Base-by-base conservation (phyloP, 2,797 vertebrate genomes). In the Bufotes viridis region DNA sequence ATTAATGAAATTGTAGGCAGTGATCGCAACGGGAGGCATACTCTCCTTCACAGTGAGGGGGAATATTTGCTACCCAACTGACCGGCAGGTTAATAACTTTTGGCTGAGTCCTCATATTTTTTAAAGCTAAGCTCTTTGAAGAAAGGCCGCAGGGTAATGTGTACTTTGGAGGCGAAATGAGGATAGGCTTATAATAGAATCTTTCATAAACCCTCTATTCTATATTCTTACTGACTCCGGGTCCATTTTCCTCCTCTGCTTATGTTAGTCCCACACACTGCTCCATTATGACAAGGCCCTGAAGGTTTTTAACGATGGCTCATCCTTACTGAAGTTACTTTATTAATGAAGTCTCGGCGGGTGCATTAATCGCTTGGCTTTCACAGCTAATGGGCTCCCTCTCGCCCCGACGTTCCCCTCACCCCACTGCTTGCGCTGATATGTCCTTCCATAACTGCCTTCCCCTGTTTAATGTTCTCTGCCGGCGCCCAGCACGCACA, bases 401-500 rank as follows among this genome's bases (percentile, higher is more conserved):
- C 88, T 87, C 84, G 65, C 80, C 83, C 84, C n/a, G 70, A 83
- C 80, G 26, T 89, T 81, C 57, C 69, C 80, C 63, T 89, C 72
- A 70, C 74, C 81, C 51, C 61, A 51, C 53, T 79, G 70, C 84
- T 85, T 86, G 29, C 61, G 84, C 84, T 82, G 84, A 86, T 76
- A 83, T 70, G 72, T 86, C 80, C 79, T 81, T 82, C 78, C 61
- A 86, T 89, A 86, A 86, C 78, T 80, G 87, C 87, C 83, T 88
- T 85, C 78, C 84, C 75, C 84, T 86, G 85, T 87, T 89, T 89
- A 87, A 87, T 89, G 88, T 84, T 89, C 85, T 89, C 88, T 84
- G 85, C 85, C 85, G 75, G 88, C 80, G 65, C 88, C 81, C 85
- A 89, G 88, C 88, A 87, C 88, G 85, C 70, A 86, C 74, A 79